Evolutionary conservation across 1,140 invertebrate genomes (phyloP).

Genomic region (Scylla paramamosain): DNA sequence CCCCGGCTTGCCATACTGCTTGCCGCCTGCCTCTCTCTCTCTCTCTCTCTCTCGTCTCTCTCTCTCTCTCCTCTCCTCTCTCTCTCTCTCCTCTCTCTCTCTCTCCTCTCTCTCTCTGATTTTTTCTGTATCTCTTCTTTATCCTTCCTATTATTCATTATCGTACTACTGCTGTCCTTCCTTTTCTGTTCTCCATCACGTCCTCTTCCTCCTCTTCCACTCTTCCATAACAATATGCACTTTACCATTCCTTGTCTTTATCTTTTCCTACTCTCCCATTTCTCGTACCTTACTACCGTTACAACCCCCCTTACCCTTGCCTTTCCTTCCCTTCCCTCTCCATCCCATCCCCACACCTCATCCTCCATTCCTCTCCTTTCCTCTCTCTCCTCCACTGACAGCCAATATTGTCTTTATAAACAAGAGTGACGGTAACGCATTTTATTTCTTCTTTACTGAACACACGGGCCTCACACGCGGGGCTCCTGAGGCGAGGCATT

Average conservation of each 20-base stretch:
- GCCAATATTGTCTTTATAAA: conserved; percentile 56
- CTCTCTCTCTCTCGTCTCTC: not conserved
- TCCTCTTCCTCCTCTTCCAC: not conserved
- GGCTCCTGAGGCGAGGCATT: not conserved
- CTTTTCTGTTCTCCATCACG: not conserved
- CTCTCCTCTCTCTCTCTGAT: not conserved
- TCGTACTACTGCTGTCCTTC: no score
- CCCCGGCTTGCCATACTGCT: not conserved
- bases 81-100: conserved; percentile 32
- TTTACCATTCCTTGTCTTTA: not conserved
- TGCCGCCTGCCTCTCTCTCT: no score
- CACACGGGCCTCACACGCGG: not conserved
- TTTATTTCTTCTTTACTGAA: conserved; percentile 48
- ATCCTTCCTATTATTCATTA: not conserved
- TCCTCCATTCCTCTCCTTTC: not conserved
- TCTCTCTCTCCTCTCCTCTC: not conserved
- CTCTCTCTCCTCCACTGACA: not conserved
- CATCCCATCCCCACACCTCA: not conserved
- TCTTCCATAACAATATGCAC: no score
- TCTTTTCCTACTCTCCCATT: not conserved
- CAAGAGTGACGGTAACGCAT: conserved; percentile 32
- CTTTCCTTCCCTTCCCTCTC: not conserved
- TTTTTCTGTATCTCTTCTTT: not conserved
- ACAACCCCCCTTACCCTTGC: not conserved
- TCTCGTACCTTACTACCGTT: not conserved